Evolutionary conservation across 2,113 vertebrate species (phyloP), one percentile per base, ranked within the genome.

Genomic region (Brachirus orientalis): DNA sequence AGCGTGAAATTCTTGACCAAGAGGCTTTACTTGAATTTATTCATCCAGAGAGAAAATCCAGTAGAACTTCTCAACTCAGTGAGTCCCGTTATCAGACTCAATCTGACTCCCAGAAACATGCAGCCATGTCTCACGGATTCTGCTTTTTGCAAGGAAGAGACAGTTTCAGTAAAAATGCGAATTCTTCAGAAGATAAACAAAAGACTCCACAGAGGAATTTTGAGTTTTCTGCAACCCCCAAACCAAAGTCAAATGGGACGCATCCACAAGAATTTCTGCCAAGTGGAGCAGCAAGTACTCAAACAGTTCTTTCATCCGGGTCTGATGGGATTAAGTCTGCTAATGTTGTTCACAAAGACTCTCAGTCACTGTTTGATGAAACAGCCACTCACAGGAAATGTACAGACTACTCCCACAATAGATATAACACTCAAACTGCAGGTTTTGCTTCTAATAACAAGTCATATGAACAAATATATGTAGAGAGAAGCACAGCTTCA

Each of bases 21-120:
- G 70, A 81, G n/a, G 46, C 65, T 56, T 71, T 86, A 12, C 3
- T 79, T 57, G 66, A 84, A 10, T 88, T 89, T 16, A 79, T 85
- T 44, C 54, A 60, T 50, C 51, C 65, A 1, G 47, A 54, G 1
- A 69, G 75, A 63, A 75, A 22, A 51, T 14, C 38, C 8, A 16
- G 11, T 35, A 28, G 60, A 5, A 10, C n/a, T 52, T 50, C 7
- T 2, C 45, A 40, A 4, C 28, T 28, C 50, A 71, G 43, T 60
- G 79, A 73, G 22, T 37, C 48, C 62, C 59, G 6, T 40, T 38
- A 35, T 33, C 64, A 62, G 18, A 60, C 57, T 54, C 17, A 75
- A 14, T 63, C 61, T 64, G 63, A 53, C 33, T 45, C n/a, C 8
- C 50, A 51, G 38, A 87, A 63, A 68, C 62, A 14, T 2, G 72